phyloP scores from a whole-genome alignment of 2,888 invertebrate species.

The Dichetophora obliterata region DNA sequence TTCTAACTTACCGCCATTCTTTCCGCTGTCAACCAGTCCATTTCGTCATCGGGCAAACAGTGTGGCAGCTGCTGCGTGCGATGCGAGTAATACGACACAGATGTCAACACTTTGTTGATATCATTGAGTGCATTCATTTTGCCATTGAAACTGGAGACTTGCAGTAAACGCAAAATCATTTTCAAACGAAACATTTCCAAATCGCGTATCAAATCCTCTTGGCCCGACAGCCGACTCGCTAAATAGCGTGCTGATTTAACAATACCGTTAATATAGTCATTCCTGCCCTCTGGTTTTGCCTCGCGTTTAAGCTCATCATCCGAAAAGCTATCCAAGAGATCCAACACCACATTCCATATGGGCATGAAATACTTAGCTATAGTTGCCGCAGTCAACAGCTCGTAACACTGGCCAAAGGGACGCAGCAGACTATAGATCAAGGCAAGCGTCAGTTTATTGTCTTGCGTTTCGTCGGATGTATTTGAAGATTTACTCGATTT shows the following conservation, averaged over 20 bases:
- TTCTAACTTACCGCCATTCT: constrained; percentile 83
- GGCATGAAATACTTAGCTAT: constrained; percentile 94
- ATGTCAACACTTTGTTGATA: constrained; percentile 95
- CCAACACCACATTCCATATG: constrained; percentile 91
- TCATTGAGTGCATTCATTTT: constrained; percentile 99
- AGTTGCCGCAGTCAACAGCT: constrained; percentile 89
- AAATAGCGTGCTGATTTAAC: constrained; percentile 93
- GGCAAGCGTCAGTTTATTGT: constrained; percentile 76
- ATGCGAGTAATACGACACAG: constrained; percentile 90
- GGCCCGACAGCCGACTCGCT: constrained; percentile 85
- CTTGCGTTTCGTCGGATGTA: constrained; percentile 55
- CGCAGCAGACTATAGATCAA: constrained; percentile 85
- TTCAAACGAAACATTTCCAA: constrained; percentile 95
- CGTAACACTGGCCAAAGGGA: constrained; percentile 93
- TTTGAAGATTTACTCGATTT: constrained; percentile 43
- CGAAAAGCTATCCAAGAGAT: constrained; percentile 90
- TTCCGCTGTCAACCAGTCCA: constrained; percentile 93
- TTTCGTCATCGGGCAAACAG: constrained; percentile 81
- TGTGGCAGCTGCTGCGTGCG: constrained; percentile 75
- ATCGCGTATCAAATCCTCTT: constrained; percentile 80
- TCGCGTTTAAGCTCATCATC: constrained; percentile 97
- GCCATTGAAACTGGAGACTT: constrained; percentile 98
- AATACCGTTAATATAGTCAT: constrained; percentile 94
- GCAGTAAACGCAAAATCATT: constrained; percentile 93
- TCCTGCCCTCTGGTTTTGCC: constrained; percentile 93